Conservation (phyloP, 2,888 invertebrate genomes). For the Tinea pellionella region DNA sequence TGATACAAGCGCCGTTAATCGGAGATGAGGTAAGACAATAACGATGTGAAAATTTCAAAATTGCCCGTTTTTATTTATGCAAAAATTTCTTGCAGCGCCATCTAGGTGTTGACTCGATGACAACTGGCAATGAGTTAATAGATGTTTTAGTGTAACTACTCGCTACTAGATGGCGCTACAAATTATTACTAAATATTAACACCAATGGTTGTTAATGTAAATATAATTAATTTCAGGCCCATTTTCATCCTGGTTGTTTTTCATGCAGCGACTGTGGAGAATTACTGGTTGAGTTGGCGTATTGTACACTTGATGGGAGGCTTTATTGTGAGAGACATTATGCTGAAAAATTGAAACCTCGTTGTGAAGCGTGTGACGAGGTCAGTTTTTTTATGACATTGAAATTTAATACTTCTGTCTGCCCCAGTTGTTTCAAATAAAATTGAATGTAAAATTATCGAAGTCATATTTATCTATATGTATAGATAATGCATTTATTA, state of each 20-base stretch:
- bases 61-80: too few relatives aligned
- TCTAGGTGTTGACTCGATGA: slow-evolving; percentile 20
- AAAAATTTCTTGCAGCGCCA: slow-evolving; percentile 20
- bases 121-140: not conserved
- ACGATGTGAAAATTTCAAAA: not conserved
- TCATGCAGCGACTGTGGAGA: slow-evolving; percentile 89
- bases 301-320: slow-evolving; percentile 90
- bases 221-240: slow-evolving; percentile 39
- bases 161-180: not conserved
- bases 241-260: slow-evolving; percentile 96
- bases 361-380: slow-evolving; percentile 98
- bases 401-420: not conserved
- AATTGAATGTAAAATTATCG: not conserved
- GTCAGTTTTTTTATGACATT: slow-evolving; percentile 69
- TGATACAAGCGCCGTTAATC: slow-evolving; percentile 86
- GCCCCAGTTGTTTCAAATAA: too few relatives aligned
- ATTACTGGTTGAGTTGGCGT: slow-evolving; percentile 94
- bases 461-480: not conserved
- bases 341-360: slow-evolving; percentile 93
- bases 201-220: not conserved
- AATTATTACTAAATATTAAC: too few relatives aligned
- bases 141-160: not conserved
- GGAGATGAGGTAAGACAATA: slow-evolving; percentile 67
- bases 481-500: not conserved
- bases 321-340: slow-evolving; percentile 96